Conservation (phyloP, 2,113 vertebrate genomes). For the Saguinus midas region DNA sequence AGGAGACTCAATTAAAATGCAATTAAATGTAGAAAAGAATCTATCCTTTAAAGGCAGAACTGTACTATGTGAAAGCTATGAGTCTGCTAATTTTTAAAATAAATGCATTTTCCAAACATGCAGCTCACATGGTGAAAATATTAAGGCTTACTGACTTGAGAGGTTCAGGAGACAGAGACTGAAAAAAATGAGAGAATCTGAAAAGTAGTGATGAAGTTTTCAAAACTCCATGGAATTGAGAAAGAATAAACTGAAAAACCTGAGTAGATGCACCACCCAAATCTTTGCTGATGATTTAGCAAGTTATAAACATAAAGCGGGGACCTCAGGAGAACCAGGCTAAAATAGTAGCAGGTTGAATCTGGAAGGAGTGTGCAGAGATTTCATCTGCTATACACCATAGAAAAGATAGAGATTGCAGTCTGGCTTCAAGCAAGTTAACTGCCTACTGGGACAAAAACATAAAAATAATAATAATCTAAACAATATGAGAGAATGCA, state of each 20-base stretch:
- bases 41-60: not conserved
- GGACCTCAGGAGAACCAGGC: accelerated
- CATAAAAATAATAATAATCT: not conserved
- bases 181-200: not conserved
- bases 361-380: not conserved
- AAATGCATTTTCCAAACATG: not conserved
- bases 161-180: not conserved
- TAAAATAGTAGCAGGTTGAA: not conserved
- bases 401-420: not conserved
- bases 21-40: not conserved
- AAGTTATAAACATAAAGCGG: not conserved
- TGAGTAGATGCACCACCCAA: not conserved
- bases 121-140: not conserved
- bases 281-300: not conserved
- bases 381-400: not conserved
- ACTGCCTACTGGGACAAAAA: not conserved
- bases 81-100: not conserved
- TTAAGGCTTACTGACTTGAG: not conserved
- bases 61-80: not conserved
- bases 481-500: not conserved
- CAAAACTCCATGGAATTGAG: not conserved
- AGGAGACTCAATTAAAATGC: not conserved
- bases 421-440: not conserved
- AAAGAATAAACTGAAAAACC: not conserved
- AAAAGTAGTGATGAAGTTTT: not conserved